These are phyloP conservation scores for Saimiri boliviensis DNA, from an alignment of 2,113 vertebrate genomes.

Conservation along the genomic window DNA sequence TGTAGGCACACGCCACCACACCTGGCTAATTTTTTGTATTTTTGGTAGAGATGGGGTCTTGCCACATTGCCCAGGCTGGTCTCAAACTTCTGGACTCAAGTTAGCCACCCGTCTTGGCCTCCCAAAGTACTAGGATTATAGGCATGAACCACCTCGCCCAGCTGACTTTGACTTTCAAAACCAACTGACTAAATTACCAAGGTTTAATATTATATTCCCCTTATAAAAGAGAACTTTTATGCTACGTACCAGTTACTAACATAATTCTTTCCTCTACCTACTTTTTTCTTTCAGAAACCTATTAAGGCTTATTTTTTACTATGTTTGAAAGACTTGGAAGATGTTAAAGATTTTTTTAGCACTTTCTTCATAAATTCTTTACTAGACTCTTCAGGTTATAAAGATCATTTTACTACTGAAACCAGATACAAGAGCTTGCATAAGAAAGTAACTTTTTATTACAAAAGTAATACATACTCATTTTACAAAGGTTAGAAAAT, in stretches of 20 bases:
- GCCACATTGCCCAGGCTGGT: too few relatives aligned
- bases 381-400: not conserved
- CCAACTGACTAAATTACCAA: not conserved
- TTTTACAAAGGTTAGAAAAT: constrained; percentile 37
- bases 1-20: too few relatives aligned
- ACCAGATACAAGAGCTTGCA: not conserved
- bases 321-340: not conserved
- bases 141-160: too few relatives aligned
- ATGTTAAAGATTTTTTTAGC: constrained; percentile 8
- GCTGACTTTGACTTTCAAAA: not conserved
- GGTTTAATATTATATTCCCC: not conserved
- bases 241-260: not conserved
- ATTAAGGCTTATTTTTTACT: constrained; percentile 9
- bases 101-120: too few relatives aligned
- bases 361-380: constrained; percentile 27
- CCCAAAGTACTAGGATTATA: too few relatives aligned
- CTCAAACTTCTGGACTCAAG: too few relatives aligned
- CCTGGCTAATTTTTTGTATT: too few relatives aligned
- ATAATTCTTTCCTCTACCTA: not conserved
- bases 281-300: not conserved
- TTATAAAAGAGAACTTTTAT: not conserved
- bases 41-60: too few relatives aligned
- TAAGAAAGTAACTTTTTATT: constrained; percentile 41
- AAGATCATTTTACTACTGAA: constrained; percentile 14
- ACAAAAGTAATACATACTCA: not conserved